phyloP scores from a whole-genome alignment of 2,888 invertebrate genomes.

The Harpagoxenus sublaevis region DNA sequence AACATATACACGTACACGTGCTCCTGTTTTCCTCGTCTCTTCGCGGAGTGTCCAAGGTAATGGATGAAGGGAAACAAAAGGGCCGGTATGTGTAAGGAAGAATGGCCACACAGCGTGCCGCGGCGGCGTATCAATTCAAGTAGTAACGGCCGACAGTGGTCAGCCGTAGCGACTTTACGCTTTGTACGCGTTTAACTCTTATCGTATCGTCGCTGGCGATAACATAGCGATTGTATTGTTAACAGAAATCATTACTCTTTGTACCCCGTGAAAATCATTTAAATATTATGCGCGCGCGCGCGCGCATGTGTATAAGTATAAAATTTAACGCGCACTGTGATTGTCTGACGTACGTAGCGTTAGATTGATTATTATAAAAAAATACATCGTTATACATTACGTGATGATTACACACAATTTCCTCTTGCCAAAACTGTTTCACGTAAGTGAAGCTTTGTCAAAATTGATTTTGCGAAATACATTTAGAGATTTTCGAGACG shows the following conservation, averaged over 20 bases:
- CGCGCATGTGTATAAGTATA: background rate
- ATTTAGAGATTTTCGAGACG: slow-evolving; percentile 47
- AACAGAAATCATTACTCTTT: slow-evolving; percentile 14
- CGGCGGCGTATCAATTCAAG: slow-evolving; percentile 44
- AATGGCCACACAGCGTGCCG: slow-evolving; percentile 18
- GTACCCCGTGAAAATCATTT: background rate
- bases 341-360: background rate
- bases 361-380: background rate
- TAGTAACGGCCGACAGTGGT: slow-evolving; percentile 39
- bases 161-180: slow-evolving; percentile 33
- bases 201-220: slow-evolving; percentile 26
- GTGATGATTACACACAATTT: background rate
- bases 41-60: slow-evolving; percentile 22
- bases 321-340: background rate
- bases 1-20: slow-evolving; percentile 13
- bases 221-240: slow-evolving; percentile 16
- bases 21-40: slow-evolving; percentile 11
- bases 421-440: background rate
- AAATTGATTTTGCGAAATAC: slow-evolving; percentile 47
- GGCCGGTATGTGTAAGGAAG: slow-evolving; percentile 24
- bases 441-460: slow-evolving; percentile 18
- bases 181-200: slow-evolving; percentile 45
- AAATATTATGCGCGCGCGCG: background rate
- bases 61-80: slow-evolving; percentile 46
- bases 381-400: background rate